Base-by-base conservation (phyloP, 1,140 invertebrate genomes). In the Camponotus pennsylvanicus region DNA sequence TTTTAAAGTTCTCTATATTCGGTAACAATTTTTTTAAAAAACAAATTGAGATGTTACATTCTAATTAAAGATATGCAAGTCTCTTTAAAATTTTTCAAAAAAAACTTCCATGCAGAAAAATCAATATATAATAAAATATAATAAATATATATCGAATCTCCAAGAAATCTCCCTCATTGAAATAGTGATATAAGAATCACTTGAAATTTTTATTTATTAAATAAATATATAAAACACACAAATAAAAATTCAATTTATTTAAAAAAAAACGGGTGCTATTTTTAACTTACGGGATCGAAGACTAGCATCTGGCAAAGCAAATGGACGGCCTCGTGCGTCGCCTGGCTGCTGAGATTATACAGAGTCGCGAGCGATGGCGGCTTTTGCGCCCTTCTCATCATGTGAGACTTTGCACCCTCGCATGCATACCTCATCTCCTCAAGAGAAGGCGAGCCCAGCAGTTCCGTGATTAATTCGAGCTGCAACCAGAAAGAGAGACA, bases 301-400 rank as follows among this genome's bases (percentile, higher is more conserved):
- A 99, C 98, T 61, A 99, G 97, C 98, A 99, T 99, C 96, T 99
- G 98, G 93, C 98, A 98, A n/a, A 99, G 96, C 90, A 99, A 96
- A 96, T 99, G 99, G 77, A 99, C 98, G 77, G 99, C 99, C 96
- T 99, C 99, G 92, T 99, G 98, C 70, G 98, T 99, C 86, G 98
- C 98, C 94, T 99, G 98, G 90, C 97, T 97, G 78, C 98, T 98
- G 34, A 99, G 96, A 67, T 98, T 98, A 95, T 99, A 99, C 69
- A 99, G 96, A 49, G 98, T 97, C 79, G 98, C 97, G 73, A 99
- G 96, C 67, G 98, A 98, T 52, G 98, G 97, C 85, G 97, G 97
- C 95, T 99, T 99, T 52, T 97, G 97, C 57, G 98, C 97, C 86
- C 98, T 97, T 34, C 98, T 96, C 86, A 99, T 93, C 96, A 99